Evolutionary conservation across 2,797 vertebrate species (phyloP).

Genomic region (Hapalemur alaotrensis): DNA sequence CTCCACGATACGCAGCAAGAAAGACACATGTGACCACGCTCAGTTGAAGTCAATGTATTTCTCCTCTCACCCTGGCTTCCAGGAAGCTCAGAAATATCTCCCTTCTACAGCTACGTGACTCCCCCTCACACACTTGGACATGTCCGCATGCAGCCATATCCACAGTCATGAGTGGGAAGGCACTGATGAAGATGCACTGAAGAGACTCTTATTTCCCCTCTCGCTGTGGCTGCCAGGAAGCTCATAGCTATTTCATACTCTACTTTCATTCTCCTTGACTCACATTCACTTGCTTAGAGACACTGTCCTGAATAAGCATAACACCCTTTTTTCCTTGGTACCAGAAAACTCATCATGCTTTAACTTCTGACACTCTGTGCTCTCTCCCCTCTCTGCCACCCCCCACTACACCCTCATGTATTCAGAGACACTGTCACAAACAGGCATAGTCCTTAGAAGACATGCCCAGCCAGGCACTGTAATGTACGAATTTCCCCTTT

Average conservation of each 20-base stretch:
- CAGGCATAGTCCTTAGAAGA: not conserved
- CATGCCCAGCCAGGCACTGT: not conserved
- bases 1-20: not conserved
- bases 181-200: not conserved
- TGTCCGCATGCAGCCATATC: not conserved
- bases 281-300: not conserved
- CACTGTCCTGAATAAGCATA: not conserved
- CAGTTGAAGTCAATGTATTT: not conserved
- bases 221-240: conserved; percentile 21
- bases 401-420: not conserved
- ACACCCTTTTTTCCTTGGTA: not conserved
- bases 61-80: not conserved
- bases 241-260: not conserved
- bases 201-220: not conserved
- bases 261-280: not conserved
- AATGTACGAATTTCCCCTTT: not conserved
- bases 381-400: not conserved
- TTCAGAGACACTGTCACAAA: not conserved
- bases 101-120: not conserved
- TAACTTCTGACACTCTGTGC: not conserved
- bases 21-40: not conserved
- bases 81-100: not conserved
- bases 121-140: not conserved
- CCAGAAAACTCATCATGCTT: not conserved
- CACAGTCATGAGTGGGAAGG: not conserved